These are phyloP conservation scores for Venusia cambrica DNA, from an alignment of 2,888 invertebrate genomes.

Conservation along the genomic window DNA sequence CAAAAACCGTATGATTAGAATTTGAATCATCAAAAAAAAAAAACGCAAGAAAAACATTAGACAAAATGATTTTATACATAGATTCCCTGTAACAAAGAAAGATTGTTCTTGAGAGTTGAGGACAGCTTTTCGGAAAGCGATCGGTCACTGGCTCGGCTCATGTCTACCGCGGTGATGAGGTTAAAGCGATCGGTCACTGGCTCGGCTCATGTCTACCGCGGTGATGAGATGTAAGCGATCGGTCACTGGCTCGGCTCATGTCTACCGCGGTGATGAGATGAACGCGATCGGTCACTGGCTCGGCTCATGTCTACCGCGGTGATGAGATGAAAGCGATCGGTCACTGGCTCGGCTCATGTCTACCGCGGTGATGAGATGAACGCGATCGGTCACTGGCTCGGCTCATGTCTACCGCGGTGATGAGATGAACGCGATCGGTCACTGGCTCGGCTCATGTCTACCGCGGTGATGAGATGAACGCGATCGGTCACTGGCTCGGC, in stretches of 20 bases:
- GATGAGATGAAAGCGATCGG: not conserved
- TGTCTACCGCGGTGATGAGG: too few species aligned
- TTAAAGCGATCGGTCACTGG: not conserved
- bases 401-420: slow-evolving; percentile 1
- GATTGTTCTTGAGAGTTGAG: not conserved
- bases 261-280: slow-evolving; percentile 1
- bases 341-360: too few species aligned
- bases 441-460: too few species aligned
- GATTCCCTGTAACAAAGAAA: not conserved
- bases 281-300: not conserved
- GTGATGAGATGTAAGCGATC: not conserved
- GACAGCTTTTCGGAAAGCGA: slow-evolving; percentile 2
- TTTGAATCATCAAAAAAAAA: too few species aligned
- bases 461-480: not conserved
- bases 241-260: too few species aligned
- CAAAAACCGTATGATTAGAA: too few species aligned
- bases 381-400: not conserved
- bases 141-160: slow-evolving; percentile 3
- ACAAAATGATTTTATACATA: too few species aligned
- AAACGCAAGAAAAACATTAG: too few species aligned
- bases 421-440: not conserved
- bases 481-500: not conserved
- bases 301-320: slow-evolving; percentile 1
- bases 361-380: not conserved
- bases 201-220: slow-evolving; percentile 1